Percentiles rank a stretch among this genome's conserved stretches.
Conservation (phyloP, 2,888 invertebrate genomes). For the Gasteruption jaculator region DNA sequence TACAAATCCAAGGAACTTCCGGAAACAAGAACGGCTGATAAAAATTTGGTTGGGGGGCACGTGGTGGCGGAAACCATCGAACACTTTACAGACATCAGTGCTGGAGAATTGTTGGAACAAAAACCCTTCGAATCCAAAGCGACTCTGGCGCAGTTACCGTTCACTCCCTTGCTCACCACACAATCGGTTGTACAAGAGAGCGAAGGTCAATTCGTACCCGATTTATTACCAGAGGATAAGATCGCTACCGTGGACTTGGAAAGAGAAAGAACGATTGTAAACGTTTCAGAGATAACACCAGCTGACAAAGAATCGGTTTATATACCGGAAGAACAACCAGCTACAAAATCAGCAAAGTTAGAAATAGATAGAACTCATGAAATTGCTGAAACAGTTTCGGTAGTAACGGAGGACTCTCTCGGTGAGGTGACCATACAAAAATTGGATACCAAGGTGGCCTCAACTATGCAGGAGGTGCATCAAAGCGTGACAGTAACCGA, state of each 20-base stretch:
- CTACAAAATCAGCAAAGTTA: constrained; percentile 28
- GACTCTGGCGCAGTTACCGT: constrained; percentile 45
- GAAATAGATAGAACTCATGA: constrained; percentile 35
- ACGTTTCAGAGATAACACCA: constrained; percentile 50
- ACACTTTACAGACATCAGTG: constrained; percentile 46
- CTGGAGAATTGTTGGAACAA: constrained; percentile 38
- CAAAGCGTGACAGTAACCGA: constrained; percentile 41
- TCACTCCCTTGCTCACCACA: constrained; percentile 53
- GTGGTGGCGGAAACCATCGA: constrained; percentile 41
- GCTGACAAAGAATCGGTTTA: constrained; percentile 54
- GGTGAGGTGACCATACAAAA: constrained; percentile 24
- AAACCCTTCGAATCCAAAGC: constrained; percentile 36
- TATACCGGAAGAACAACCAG: constrained; percentile 30
- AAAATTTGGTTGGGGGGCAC: constrained; percentile 32
- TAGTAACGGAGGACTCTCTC: constrained; percentile 41
- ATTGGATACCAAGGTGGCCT: constrained; percentile 29
- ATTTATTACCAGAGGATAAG: constrained; percentile 40
- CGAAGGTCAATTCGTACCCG: constrained; percentile 50
- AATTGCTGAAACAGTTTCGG: constrained; percentile 52
- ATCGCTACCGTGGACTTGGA: constrained; percentile 54
- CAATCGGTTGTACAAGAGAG: constrained; percentile 55
- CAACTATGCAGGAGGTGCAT: constrained; percentile 29
- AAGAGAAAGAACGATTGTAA: constrained; percentile 53
- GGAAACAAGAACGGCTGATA: constrained; percentile 34
- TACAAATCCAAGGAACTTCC: constrained; percentile 49